Evolutionary conservation across 2,888 invertebrate species (phyloP).

Genomic region (Timema podura): DNA sequence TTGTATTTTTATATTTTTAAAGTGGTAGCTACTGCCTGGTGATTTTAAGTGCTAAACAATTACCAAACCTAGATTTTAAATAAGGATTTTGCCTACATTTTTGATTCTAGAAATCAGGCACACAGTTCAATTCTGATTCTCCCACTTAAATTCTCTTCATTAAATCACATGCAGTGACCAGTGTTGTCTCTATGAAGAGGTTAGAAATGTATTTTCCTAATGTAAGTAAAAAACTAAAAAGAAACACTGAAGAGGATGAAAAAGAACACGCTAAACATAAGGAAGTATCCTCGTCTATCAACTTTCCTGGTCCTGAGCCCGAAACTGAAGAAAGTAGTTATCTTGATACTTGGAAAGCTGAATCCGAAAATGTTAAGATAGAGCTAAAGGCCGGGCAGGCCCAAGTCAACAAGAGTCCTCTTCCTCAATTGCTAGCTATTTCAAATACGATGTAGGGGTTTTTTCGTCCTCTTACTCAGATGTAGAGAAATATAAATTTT

Average conservation of each 20-base stretch:
- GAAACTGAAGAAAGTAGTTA: slow-evolving; percentile 5
- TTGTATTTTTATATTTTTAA: too few relatives aligned
- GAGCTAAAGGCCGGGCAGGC: neutral
- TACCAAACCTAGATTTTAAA: too few relatives aligned
- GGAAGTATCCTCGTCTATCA: neutral
- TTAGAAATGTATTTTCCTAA: slow-evolving; percentile 1
- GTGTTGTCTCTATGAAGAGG: slow-evolving; percentile 5
- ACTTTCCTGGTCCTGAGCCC: neutral
- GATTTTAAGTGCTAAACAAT: too few relatives aligned
- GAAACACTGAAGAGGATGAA: too few relatives aligned
- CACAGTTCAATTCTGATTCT: too few relatives aligned
- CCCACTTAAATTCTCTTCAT: too few relatives aligned
- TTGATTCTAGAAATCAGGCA: too few relatives aligned
- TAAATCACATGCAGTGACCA: neutral
- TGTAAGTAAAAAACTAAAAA: neutral
- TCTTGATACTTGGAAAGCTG: neutral
- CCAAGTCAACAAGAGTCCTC: neutral
- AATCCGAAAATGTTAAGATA: neutral
- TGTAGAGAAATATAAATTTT: neutral
- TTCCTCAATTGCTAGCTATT: neutral
- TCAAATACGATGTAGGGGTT: neutral
- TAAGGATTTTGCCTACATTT: too few relatives aligned
- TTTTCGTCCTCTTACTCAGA: slow-evolving; percentile 5
- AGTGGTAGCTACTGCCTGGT: too few relatives aligned
- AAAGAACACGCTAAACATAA: neutral